phyloP scores from a whole-genome alignment of 2,797 vertebrate genomes.

The Aphelocoma californica region DNA sequence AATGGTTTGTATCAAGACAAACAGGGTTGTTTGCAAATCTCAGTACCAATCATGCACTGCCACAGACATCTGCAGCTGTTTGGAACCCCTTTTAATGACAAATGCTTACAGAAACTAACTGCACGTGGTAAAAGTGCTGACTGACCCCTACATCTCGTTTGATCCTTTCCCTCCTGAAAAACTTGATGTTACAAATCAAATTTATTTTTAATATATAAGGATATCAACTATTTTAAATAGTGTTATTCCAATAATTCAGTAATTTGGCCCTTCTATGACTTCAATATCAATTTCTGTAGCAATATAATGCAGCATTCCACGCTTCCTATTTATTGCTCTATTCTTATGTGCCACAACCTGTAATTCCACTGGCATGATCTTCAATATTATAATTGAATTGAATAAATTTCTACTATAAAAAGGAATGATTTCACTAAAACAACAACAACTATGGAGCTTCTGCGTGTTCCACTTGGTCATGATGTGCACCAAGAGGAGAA shows the following conservation, averaged over 20 bases:
- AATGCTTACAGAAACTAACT: not conserved
- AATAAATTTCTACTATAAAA: not conserved
- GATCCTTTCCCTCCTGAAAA: not conserved
- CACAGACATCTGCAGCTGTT: not conserved
- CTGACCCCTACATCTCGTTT: not conserved
- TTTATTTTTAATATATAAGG: not conserved
- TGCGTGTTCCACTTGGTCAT: fast-evolving
- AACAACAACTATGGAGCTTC: not conserved
- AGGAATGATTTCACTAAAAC: not conserved
- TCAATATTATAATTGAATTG: not conserved
- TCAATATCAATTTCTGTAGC: not conserved
- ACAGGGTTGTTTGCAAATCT: not conserved
- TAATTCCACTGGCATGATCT: not conserved
- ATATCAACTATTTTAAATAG: not conserved
- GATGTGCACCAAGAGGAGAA: not conserved
- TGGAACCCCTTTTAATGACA: not conserved
- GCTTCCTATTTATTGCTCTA: not conserved
- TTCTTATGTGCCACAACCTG: not conserved
- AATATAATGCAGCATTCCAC: not conserved
- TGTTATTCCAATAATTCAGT: not conserved
- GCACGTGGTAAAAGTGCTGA: not conserved
- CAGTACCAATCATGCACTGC: not conserved
- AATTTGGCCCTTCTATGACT: not conserved
- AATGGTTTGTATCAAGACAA: not conserved
- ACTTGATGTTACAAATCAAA: not conserved